phyloP scores from a whole-genome alignment of 2,888 invertebrate species.

The Amphipyra berbera region DNA sequence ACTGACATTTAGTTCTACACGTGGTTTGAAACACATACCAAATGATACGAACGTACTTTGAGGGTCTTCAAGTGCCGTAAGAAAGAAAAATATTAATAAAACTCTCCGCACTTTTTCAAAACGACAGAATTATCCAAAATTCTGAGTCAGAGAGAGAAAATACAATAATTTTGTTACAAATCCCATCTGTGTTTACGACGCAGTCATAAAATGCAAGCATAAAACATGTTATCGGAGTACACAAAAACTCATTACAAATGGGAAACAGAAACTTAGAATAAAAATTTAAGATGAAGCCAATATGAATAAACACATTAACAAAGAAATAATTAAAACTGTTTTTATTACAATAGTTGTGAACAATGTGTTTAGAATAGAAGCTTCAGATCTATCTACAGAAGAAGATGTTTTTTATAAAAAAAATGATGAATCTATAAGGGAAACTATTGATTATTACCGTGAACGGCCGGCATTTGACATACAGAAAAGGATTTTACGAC shows the following conservation, averaged over 20 bases:
- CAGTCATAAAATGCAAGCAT: slow-evolving; percentile 58
- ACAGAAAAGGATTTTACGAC: slow-evolving; percentile 21
- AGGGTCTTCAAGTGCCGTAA: not conserved
- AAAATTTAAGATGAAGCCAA: slow-evolving; percentile 57
- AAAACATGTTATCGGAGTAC: slow-evolving; percentile 61
- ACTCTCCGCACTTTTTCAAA: not conserved
- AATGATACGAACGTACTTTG: not conserved
- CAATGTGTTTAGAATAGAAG: slow-evolving; percentile 13
- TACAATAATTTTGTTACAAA: slow-evolving; percentile 37
- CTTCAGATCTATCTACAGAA: slow-evolving; percentile 24
- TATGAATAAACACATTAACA: slow-evolving; percentile 55
- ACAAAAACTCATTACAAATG: slow-evolving; percentile 47
- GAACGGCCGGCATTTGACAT: slow-evolving; percentile 9
- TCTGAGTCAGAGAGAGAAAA: slow-evolving; percentile 11
- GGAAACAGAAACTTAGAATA: slow-evolving; percentile 45
- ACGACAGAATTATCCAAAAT: slow-evolving; percentile 14
- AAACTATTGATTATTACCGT: slow-evolving; percentile 2
- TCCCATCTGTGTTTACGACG: slow-evolving; percentile 60
- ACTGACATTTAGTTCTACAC: not conserved
- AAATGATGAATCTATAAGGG: slow-evolving; percentile 5
- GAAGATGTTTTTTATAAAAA: slow-evolving; percentile 22
- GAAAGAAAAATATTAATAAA: slow-evolving; percentile 5
- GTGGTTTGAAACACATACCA: slow-evolving; percentile 1
- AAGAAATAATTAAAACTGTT: slow-evolving; percentile 39
- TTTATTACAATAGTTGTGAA: slow-evolving; percentile 41